A percentile compares a stretch with the other conserved stretches of the same genome.
These are phyloP conservation scores for Thymallus thymallus DNA, from an alignment of 2,113 vertebrate species.

Conservation along the genomic window DNA sequence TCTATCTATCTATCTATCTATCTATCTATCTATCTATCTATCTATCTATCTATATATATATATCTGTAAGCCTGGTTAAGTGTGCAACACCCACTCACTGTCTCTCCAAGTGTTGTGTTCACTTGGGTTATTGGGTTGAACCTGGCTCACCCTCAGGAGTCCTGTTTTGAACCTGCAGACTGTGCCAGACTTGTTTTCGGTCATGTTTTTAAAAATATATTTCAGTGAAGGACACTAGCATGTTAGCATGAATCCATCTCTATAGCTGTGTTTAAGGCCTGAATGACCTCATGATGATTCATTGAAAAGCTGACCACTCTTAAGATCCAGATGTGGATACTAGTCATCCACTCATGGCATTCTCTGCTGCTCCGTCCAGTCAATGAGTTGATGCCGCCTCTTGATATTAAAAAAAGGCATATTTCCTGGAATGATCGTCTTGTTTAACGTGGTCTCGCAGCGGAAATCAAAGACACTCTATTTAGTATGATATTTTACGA, in stretches of 20 bases:
- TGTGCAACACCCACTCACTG: constrained; percentile 36
- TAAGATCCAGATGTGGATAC: background rate
- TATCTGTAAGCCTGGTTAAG: constrained; percentile 43
- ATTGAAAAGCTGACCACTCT: background rate
- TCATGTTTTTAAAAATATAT: background rate
- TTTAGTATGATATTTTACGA: too few relatives aligned
- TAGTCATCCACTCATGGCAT: background rate
- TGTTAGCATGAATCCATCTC: too few relatives aligned
- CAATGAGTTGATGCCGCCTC: constrained; percentile 11
- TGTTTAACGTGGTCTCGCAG: too few relatives aligned
- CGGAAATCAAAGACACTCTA: too few relatives aligned
- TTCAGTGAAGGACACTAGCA: too few relatives aligned
- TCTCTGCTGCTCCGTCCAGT: constrained; percentile 13
- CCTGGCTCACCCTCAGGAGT: constrained; percentile 16
- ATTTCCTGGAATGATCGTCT: constrained; percentile 36
- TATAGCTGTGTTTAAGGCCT: background rate
- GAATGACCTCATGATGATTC: background rate
- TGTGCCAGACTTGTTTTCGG: background rate
- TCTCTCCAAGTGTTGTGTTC: constrained; percentile 42
- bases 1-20: constrained; percentile 11
- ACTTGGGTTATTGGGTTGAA: constrained; percentile 23
- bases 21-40: constrained; percentile 49
- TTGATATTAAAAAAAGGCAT: background rate
- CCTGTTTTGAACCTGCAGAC: constrained; percentile 19
- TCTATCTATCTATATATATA: constrained; percentile 1